Evolutionary conservation across 2,797 vertebrate species (phyloP), one percentile per base, ranked within the genome.

Genomic region (Zenarchopterus dispar): DNA sequence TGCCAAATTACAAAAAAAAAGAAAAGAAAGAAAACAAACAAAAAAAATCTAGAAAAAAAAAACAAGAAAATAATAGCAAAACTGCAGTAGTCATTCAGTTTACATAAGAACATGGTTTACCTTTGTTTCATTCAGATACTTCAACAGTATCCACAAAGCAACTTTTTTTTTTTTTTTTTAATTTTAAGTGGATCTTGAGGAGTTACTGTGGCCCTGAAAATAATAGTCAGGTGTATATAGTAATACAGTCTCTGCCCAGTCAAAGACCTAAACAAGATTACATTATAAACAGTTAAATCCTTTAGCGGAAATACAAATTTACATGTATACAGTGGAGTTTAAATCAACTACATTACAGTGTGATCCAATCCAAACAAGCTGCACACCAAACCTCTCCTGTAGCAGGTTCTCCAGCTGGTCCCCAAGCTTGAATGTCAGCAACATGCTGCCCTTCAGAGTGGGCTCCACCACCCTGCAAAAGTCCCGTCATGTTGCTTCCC

Each of bases 271-370:
- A 74, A 89, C 84, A 86, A 79, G 75, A 77, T 88, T 88, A 88
- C 84, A 85, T 89, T 91, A 90, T 90, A 89, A 92, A 92, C 88
- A 88, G 87, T 86, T 85, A 88, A 90, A 89, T 90, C 89, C 82
- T 84, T 91, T 92, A 84, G 90, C 90, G 87, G 90, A 90, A 88
- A 91, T 91, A 92, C 90, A 92, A 91, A 89, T 93, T 85, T 93
- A 92, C 88, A 93, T 86, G 87, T 92, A 89, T 92, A 91, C 91
- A 91, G 77, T 84, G 82, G 78, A 89, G 86, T 93, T 92, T 86
- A 89, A 92, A 90, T 89, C 70, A 76, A 91, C 82, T 85, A 90
- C 87, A 85, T 90, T 89, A 92, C 88, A 92, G 88, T 85, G 89
- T 79, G 87, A 91, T 88, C 80, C 75, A 82, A 85, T 83, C 87